Percentiles rank a stretch among this genome's conserved stretches.
Evolutionary conservation across 2,113 vertebrate genomes (phyloP).

Genomic region (Polypterus bichir): DNA sequence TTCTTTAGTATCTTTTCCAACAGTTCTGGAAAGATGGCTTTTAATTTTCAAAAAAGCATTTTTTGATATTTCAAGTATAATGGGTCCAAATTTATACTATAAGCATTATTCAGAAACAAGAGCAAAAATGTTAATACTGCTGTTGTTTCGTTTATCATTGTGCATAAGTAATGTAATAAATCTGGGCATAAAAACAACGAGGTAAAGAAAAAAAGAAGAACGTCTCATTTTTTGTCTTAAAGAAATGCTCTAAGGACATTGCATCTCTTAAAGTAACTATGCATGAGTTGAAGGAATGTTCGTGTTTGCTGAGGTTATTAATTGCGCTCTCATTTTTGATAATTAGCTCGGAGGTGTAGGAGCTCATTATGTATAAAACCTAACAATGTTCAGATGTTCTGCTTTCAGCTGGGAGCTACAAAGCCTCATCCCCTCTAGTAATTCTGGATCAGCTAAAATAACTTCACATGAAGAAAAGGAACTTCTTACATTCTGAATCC

Average conservation of each 20-base stretch:
- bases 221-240: too few relatives aligned
- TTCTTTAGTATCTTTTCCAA: too few relatives aligned
- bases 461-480: conserved; percentile 23
- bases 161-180: too few relatives aligned
- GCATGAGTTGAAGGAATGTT: not conserved
- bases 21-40: too few relatives aligned
- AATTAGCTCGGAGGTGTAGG: conserved; percentile 23
- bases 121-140: too few relatives aligned
- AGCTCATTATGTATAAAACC: conserved; percentile 39
- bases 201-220: too few relatives aligned
- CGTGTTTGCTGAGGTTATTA: conserved; percentile 21
- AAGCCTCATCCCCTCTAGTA: conserved; percentile 16
- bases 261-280: not conserved
- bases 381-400: conserved; percentile 35
- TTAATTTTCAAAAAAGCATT: too few relatives aligned
- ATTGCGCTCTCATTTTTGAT: conserved; percentile 41
- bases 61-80: too few relatives aligned
- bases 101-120: too few relatives aligned
- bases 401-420: conserved; percentile 43
- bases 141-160: too few relatives aligned
- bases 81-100: too few relatives aligned
- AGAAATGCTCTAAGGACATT: not conserved
- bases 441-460: conserved; percentile 11
- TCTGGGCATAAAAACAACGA: too few relatives aligned
- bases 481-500: conserved; percentile 42